Percentiles rank a stretch among this genome's conserved stretches.
Evolutionary conservation across 2,113 vertebrate species (phyloP).

Genomic region (Tragelaphus scriptus): DNA sequence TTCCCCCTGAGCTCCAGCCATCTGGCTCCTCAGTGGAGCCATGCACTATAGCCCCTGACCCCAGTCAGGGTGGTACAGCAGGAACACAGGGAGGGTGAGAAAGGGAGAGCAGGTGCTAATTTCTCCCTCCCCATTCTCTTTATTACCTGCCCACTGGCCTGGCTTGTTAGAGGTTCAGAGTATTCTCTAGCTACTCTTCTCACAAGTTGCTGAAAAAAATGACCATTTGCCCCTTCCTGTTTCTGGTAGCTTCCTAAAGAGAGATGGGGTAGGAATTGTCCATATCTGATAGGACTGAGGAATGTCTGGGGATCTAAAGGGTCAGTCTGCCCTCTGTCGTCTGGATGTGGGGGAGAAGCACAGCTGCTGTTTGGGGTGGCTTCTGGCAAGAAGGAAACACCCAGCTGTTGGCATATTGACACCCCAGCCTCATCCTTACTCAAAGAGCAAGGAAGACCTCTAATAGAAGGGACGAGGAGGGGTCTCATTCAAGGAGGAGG

Average conservation of each 20-base stretch:
- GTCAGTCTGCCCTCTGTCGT: conserved; percentile 50
- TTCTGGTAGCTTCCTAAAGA: conserved; percentile 31
- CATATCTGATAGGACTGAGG: conserved; percentile 22
- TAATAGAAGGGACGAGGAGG: not conserved
- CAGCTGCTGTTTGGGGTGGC: conserved; percentile 22
- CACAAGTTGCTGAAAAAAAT: conserved; percentile 26
- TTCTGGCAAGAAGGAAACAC: conserved; percentile 35
- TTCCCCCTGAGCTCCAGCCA: not conserved
- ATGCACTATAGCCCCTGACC: conserved; percentile 32
- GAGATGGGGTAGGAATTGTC: not conserved
- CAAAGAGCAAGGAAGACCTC: not conserved
- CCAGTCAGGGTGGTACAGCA: not conserved
- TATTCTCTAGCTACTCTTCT: not conserved
- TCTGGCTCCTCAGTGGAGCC: conserved; percentile 19
- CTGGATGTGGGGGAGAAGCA: not conserved
- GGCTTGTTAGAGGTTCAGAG: conserved; percentile 11
- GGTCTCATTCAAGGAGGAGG: not conserved
- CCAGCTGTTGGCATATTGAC: conserved; percentile 8
- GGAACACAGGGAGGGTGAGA: not conserved
- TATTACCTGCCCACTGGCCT: not conserved
- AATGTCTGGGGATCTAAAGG: conserved; percentile 38
- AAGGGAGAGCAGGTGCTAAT: conserved; percentile 37
- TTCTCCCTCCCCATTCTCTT: not conserved
- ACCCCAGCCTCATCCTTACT: not conserved
- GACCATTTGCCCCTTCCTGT: conserved; percentile 1